Base-by-base conservation (phyloP, 1,140 invertebrate genomes). In the Amphibalanus amphitrite region DNA sequence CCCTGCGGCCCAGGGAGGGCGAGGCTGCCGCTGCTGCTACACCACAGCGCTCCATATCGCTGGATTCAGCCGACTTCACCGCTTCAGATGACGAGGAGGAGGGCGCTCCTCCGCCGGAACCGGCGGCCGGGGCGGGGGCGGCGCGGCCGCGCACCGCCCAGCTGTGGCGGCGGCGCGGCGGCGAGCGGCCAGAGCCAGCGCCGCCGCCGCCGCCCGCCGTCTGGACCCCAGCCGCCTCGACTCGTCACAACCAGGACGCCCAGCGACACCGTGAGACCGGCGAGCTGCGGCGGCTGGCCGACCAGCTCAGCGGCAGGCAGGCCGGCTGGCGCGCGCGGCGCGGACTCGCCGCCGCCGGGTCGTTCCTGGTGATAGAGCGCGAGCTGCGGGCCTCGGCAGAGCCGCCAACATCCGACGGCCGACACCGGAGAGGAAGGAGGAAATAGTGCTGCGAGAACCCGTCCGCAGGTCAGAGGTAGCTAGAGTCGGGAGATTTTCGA, bases 41-140 rank as follows among this genome's bases (percentile, higher is more conserved):
- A 23, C 47, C 47, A 20, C 1, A 13, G 47, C 47, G 47, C 6
- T 3, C 47, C 47, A 20, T 23, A 1, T 59, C 47, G 6, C 47
- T 59, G 47, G 47, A 59, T 20, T 59, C 47, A 1, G 20, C 47
- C 6, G 47, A 59, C 10, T 20, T 20, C 6, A 59, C 47, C 13
- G 38, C 73, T 6, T 75, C 75, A n/a, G 75, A 75, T 26, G 74
- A 75, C 23, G 75, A 75, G 67, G 72, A 75, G 38, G 75, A 73
- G 23, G 74, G 74, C 10, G 71, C 70, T 26, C 67, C 68, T 1
- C 28, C 69, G 0, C 69, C 71, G 0, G 65, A 71, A 30, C 67
- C 70, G 69, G 29, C 73, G 20, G 70, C 73, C 26, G 71, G 72
- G 29, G 33, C 74, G 38, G 71, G 67, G 67, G 73, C 73, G 28